Base-by-base conservation (phyloP, 2,888 invertebrate genomes). In the Agrotis segetum region DNA sequence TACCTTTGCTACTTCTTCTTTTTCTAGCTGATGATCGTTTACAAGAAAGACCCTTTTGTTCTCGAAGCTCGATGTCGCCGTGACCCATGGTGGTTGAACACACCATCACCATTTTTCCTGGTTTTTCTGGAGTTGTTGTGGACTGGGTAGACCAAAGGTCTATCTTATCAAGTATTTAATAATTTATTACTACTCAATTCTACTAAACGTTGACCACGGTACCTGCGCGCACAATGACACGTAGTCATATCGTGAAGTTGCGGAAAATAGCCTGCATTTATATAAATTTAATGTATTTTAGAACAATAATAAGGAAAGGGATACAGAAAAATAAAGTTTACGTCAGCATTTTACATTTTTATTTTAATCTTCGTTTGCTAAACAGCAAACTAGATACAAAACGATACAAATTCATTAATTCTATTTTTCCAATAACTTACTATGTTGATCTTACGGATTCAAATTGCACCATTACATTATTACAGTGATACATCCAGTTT, bases 321-420 rank as follows among this genome's bases (percentile, higher is more conserved):
- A 50, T 34, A n/a, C 4, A 61, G 21, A 50, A 49, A 79, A 83
- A 74, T 62, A 73, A 79, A 79, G 74, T 44, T 24, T 6, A 19
- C 21, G 19, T 19, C 16, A 61, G 19, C n/a, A 67, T 75, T 85
- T 75, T 60, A 74, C 56, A 69, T 65, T 84, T 85, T 85, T 86
- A 81, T 85, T 86, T 87, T 83, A 82, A 85, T 88, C 85, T 84
- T 78, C 61, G 87, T 89, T 88, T 87, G 89, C 82, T 87, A 84
- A 79, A 85, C 85, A 86, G 88, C 90, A 90, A 90, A 89, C 88
- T 88, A 89, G 91, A 91, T 92, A 92, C 90, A 92, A 92, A 92
- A 92, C 89, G 88, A 89, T 92, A 92, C 91, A 92, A 92, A 92
- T 90, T 88, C 84, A 85, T 89, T 89, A 90, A 82, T 71, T 81